Percentiles rank a stretch among this genome's conserved stretches.
Evolutionary conservation across 2,888 invertebrate genomes (phyloP).

Genomic region (Ommatoiulus sabulosus): DNA sequence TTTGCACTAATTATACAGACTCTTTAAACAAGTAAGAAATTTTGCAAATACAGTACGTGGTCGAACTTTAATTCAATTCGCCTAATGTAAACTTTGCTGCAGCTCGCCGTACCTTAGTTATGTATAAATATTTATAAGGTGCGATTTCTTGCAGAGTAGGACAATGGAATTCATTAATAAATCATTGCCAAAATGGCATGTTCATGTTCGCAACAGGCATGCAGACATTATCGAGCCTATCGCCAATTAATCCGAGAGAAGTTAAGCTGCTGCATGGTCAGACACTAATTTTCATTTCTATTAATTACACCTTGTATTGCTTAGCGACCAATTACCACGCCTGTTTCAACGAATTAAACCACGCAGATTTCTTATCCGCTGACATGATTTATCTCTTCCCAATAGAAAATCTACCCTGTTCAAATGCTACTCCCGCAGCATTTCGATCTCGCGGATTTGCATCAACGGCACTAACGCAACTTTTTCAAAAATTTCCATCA

Average conservation of each 20-base stretch:
- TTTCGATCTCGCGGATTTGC: background rate
- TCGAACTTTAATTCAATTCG: background rate
- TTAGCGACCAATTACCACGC: background rate
- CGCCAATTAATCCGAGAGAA: background rate
- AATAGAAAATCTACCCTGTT: background rate
- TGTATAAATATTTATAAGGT: constrained; percentile 13
- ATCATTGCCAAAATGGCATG: background rate
- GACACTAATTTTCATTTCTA: background rate
- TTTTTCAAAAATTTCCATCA: too few species aligned
- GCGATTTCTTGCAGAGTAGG: background rate
- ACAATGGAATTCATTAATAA: constrained; percentile 31
- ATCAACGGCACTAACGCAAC: too few species aligned
- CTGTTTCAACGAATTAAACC: background rate
- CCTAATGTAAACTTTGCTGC: background rate
- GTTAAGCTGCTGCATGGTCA: background rate
- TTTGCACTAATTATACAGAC: constrained; percentile 9
- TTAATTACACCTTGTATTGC: constrained; percentile 26
- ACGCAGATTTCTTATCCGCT: background rate
- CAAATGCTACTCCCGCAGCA: background rate
- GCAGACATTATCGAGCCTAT: constrained; percentile 10
- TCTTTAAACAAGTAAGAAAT: background rate
- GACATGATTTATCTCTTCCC: background rate
- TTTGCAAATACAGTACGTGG: background rate
- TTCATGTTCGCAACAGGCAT: background rate
- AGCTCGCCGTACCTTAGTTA: background rate